These are phyloP conservation scores for Agraylea sexmaculata DNA, from an alignment of 1,140 invertebrate genomes.

Conservation along the genomic window DNA sequence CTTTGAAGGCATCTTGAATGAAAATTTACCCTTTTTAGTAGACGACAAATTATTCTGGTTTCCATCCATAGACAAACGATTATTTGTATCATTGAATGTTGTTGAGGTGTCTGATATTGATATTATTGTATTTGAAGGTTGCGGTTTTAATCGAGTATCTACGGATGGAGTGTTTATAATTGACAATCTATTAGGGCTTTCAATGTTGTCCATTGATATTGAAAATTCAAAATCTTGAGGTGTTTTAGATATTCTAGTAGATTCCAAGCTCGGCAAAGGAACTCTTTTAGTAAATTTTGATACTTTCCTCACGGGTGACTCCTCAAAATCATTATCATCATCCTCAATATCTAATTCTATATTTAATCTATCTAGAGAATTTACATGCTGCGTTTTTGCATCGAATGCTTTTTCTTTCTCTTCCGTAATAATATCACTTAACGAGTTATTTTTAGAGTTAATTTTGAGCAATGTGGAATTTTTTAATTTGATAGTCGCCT, in stretches of 20 bases:
- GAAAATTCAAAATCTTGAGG: too few species aligned
- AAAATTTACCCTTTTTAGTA: constrained; percentile 34
- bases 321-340: constrained; percentile 15
- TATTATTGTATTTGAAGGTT: not conserved
- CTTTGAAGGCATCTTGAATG: constrained; percentile 32
- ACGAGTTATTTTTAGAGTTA: constrained; percentile 6
- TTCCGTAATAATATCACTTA: constrained; percentile 2
- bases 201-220: too few species aligned
- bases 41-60: constrained; percentile 22
- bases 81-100: constrained; percentile 7
- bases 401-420: constrained; percentile 5
- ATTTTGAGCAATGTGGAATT: not conserved
- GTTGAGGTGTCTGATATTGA: not conserved
- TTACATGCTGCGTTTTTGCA: constrained; percentile 1
- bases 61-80: constrained; percentile 16
- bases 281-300: too few species aligned
- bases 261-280: too few species aligned
- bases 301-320: too few species aligned
- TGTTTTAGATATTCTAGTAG: too few species aligned
- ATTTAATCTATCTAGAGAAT: constrained; percentile 1
- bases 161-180: constrained; percentile 4
- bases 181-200: too few species aligned
- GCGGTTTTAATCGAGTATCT: not conserved
- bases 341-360: constrained; percentile 2
- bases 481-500: constrained; percentile 13